These are phyloP conservation scores for Phymanthus crucifer DNA, from an alignment of 92 coral and sea anemone species.

Conservation along the genomic window DNA sequence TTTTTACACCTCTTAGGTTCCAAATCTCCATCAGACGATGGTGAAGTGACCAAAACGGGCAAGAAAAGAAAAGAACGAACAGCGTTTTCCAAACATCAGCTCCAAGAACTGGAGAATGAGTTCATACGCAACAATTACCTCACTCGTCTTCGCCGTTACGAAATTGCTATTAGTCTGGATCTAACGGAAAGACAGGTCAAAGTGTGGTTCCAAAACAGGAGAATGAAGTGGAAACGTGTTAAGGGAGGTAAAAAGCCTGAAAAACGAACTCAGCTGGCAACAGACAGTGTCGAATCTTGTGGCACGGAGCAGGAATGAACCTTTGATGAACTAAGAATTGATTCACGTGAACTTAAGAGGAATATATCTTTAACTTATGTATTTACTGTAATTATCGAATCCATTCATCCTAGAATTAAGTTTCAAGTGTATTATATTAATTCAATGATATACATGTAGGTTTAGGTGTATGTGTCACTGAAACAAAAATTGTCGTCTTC, in stretches of 20 bases:
- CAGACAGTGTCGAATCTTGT: background rate
- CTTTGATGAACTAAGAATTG: background rate
- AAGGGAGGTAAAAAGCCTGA: slow-evolving; percentile 71
- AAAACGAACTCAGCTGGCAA: slow-evolving; percentile 40
- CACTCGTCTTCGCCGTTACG: slow-evolving; percentile 85
- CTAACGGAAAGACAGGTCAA: slow-evolving; percentile 85
- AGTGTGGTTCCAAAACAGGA: slow-evolving; percentile 92
- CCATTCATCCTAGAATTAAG: slow-evolving; percentile 1
- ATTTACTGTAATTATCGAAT: slow-evolving; percentile 1
- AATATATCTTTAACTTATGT: background rate
- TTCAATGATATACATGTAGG: background rate
- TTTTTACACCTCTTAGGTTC: slow-evolving; percentile 24
- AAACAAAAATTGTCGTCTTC: too few species aligned
- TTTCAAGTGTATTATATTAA: background rate
- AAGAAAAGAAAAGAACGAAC: slow-evolving; percentile 84
- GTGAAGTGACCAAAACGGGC: slow-evolving; percentile 29
- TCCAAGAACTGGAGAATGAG: slow-evolving; percentile 85
- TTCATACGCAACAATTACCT: slow-evolving; percentile 79
- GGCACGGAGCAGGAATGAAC: slow-evolving; percentile 4
- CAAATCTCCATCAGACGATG: slow-evolving; percentile 41
- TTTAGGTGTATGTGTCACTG: background rate
- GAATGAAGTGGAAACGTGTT: slow-evolving; percentile 92
- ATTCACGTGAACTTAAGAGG: background rate
- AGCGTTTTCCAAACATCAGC: slow-evolving; percentile 86
- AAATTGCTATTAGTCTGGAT: slow-evolving; percentile 84